These are phyloP conservation scores for Engraulis encrasicolus DNA, from an alignment of 2,113 vertebrate species.

Conservation along the genomic window DNA sequence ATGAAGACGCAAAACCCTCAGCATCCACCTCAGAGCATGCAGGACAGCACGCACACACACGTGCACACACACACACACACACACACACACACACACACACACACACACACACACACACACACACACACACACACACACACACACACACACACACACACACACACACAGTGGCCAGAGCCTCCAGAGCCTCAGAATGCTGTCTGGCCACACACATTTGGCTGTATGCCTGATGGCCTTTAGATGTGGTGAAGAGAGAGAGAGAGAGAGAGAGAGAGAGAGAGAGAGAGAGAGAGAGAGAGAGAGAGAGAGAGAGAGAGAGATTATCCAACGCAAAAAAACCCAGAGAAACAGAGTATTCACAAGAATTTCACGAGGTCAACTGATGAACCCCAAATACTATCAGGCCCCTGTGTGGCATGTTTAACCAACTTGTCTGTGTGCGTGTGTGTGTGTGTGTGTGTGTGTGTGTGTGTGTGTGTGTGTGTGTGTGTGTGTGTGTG, in stretches of 20 bases:
- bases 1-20: conserved; percentile 45
- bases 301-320: background rate
- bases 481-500: background rate
- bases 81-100: too few species aligned
- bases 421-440: background rate
- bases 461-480: background rate
- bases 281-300: background rate
- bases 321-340: background rate
- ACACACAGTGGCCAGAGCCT: too few species aligned
- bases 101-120: too few species aligned
- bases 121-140: too few species aligned
- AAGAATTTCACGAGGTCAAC: background rate
- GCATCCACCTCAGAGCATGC: background rate
- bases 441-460: background rate
- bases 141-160: too few species aligned
- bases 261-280: background rate
- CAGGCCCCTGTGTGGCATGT: background rate
- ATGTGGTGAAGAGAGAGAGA: background rate
- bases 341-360: background rate
- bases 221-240: background rate
- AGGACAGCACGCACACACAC: too few species aligned
- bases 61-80: too few species aligned
- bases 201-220: background rate
- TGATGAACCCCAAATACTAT: background rate
- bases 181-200: too few species aligned